A percentile compares a stretch with the other conserved stretches of the same genome.
These are phyloP conservation scores for Hipparchia sbordonii DNA, from an alignment of 2,888 invertebrate species.

Conservation along the genomic window DNA sequence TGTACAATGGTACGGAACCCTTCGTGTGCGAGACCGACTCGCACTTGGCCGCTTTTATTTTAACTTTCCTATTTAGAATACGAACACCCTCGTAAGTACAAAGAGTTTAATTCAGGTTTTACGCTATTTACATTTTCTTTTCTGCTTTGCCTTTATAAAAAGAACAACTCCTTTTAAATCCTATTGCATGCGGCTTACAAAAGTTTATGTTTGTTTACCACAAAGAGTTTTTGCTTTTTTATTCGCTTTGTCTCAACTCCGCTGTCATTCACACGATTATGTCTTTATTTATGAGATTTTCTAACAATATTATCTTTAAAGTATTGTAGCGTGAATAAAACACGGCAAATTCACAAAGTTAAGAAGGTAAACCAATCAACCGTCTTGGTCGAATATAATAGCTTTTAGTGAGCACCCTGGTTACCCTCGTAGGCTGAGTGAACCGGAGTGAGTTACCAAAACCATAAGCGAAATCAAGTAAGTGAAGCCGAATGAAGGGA, in stretches of 20 bases:
- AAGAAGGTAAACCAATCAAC: too few species aligned
- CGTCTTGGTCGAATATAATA: too few species aligned
- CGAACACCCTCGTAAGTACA: constrained; percentile 3
- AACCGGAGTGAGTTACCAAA: too few species aligned
- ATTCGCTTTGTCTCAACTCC: neutral
- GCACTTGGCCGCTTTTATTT: too few species aligned
- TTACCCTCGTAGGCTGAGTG: too few species aligned
- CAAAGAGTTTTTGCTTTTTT: constrained; percentile 4
- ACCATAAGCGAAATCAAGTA: too few species aligned
- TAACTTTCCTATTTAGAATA: neutral
- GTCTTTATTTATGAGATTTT: neutral
- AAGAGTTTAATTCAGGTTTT: constrained; percentile 20
- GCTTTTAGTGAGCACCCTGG: too few species aligned
- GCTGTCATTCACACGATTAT: constrained; percentile 10
- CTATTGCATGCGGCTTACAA: constrained; percentile 24
- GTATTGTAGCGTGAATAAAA: neutral
- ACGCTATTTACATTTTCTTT: constrained; percentile 20
- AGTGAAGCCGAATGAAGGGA: too few species aligned
- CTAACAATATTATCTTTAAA: neutral
- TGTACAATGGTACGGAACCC: too few species aligned
- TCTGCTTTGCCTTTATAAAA: constrained; percentile 32
- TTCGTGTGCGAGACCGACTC: too few species aligned
- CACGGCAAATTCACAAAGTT: too few species aligned
- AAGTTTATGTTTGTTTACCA: constrained; percentile 28
- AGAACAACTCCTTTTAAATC: constrained; percentile 28